These are phyloP conservation scores for Mobula hypostoma DNA, from an alignment of 2,113 vertebrate genomes.

Conservation along the genomic window DNA sequence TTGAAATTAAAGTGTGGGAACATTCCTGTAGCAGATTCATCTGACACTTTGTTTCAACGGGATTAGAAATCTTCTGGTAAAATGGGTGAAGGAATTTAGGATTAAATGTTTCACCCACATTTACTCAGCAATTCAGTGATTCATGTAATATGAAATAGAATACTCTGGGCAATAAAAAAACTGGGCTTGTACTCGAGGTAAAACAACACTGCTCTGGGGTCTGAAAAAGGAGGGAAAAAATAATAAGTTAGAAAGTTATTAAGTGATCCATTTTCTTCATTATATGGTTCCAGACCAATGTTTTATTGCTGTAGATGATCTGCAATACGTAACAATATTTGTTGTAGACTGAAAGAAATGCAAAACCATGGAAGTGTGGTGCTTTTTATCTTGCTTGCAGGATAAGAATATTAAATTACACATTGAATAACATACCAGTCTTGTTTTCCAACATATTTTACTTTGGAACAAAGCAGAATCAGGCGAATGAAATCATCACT, in stretches of 20 bases:
- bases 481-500: not conserved
- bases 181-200: not conserved
- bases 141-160: not conserved
- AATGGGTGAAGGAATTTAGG: not conserved
- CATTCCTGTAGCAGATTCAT: not conserved
- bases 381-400: not conserved
- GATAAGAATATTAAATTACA: not conserved
- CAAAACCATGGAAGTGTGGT: not conserved
- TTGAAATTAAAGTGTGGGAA: not conserved
- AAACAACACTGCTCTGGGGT: not conserved
- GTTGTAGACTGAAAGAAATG: not conserved
- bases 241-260: not conserved
- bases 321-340: not conserved
- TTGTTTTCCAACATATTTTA: conserved; percentile 1
- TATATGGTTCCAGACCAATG: not conserved
- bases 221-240: not conserved
- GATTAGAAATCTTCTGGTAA: not conserved
- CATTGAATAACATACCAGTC: conserved; percentile 31
- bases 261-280: conserved; percentile 1
- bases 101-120: not conserved
- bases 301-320: not conserved
- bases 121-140: not conserved
- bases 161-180: not conserved
- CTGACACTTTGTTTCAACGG: not conserved
- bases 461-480: conserved; percentile 16